Evolutionary conservation across 2,888 invertebrate genomes (phyloP).

Genomic region (Ophion ventricosus): DNA sequence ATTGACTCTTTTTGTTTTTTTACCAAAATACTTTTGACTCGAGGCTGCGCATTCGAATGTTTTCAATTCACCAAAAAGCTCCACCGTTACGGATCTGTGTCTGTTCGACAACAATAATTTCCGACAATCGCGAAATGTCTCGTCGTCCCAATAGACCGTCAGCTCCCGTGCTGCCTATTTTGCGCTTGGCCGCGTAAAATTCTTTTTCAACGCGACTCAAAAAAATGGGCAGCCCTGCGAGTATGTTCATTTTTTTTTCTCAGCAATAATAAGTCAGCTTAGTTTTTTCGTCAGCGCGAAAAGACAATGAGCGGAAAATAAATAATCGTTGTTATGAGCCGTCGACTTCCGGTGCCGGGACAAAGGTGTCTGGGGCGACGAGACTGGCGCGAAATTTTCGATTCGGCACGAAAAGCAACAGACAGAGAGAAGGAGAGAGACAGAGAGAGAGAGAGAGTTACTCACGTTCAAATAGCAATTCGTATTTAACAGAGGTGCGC

Average conservation of each 20-base stretch:
- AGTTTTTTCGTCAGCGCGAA: background rate
- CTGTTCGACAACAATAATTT: background rate
- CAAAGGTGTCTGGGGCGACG: slow-evolving; percentile 37
- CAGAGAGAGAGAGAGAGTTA: background rate
- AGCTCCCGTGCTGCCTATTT: background rate
- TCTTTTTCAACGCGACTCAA: background rate
- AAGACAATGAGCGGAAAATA: background rate
- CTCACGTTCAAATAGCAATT: background rate
- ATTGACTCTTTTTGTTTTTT: background rate
- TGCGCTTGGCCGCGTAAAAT: slow-evolving; percentile 4
- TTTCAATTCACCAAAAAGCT: background rate
- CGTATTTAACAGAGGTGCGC: background rate
- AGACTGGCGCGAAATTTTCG: slow-evolving; percentile 10
- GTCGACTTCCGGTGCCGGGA: slow-evolving; percentile 22
- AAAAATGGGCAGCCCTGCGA: background rate
- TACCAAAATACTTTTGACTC: background rate
- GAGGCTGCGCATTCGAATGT: background rate
- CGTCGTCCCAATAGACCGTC: background rate
- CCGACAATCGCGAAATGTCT: slow-evolving; percentile 14
- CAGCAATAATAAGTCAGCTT: background rate
- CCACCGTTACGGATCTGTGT: background rate
- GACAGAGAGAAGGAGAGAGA: no score
- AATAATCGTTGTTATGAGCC: slow-evolving; percentile 9
- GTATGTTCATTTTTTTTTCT: background rate
- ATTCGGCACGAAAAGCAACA: background rate